A percentile compares a stretch with the other conserved stretches of the same genome.
phyloP scores from a whole-genome alignment of 2,797 vertebrate species.

The Buceros bicornis region DNA sequence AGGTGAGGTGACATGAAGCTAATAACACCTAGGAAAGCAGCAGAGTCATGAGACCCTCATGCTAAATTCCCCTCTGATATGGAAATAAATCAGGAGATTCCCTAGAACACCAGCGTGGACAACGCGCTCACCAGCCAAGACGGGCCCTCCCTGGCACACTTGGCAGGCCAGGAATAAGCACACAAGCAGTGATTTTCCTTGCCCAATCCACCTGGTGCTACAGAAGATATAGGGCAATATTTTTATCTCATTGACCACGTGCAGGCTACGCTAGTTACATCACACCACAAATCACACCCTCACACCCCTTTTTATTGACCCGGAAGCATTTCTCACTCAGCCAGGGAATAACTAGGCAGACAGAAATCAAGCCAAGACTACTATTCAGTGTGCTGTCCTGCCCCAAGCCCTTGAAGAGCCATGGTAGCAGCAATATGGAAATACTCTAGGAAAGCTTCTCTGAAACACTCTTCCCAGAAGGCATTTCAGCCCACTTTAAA shows the following conservation, averaged over 20 bases:
- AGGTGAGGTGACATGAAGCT: background rate
- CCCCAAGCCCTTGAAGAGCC: background rate
- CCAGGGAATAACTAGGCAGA: background rate
- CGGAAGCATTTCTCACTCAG: background rate
- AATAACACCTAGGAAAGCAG: background rate
- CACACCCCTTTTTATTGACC: rapidly evolving
- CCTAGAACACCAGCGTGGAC: background rate
- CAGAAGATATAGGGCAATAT: background rate
- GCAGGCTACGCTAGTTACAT: background rate
- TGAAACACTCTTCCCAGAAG: background rate
- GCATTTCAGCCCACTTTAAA: background rate
- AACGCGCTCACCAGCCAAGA: background rate
- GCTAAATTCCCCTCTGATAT: background rate
- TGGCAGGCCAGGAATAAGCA: background rate
- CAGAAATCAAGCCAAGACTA: background rate
- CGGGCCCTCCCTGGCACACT: background rate
- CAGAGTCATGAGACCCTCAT: background rate
- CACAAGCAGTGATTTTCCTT: background rate
- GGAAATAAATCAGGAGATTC: background rate
- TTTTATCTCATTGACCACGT: background rate
- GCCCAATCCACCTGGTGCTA: background rate
- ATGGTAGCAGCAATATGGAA: background rate
- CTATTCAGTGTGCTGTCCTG: background rate
- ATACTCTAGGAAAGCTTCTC: background rate
- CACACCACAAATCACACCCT: background rate